Evolutionary conservation across 2,797 vertebrate genomes (phyloP), one percentile per base, ranked within the genome.

Genomic region (Sparidentex hasta): DNA sequence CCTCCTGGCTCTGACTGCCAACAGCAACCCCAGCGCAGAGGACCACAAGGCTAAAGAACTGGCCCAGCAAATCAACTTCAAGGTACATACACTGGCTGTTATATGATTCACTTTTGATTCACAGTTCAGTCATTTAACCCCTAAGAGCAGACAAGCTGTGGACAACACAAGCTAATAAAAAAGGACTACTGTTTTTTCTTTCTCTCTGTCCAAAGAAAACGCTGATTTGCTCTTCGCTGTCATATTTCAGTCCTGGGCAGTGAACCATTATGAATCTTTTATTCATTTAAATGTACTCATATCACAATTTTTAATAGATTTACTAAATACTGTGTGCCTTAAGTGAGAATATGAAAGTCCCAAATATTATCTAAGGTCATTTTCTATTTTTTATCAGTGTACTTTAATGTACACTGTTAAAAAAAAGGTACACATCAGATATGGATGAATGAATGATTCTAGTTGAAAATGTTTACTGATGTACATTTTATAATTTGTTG

Each of bases 11-110:
- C 94, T 96, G 47, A 97, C 95, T 56, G 95, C 97, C 8, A 95
- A 96, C 91, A 96, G 96, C 2, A 92, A 94, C 81, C 96, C 94
- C 64, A 97, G 96, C 68, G 95, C 96, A 5, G 96, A 95, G 7
- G 97, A 99, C 89, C 90, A 91, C 88, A 94, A 97, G 83, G 97
- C 96, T 67, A 96, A 97, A 84, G 94, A 97, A 71, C 95, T 99
- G 71, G 98, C 98, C 63, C 97, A 97, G 90, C 97, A 98, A 94
- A 99, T 99, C 84, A 97, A 94, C 92, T 99, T 99, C 91, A 98
- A 99, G 97, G 98, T 99, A 92, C 66, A 41, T 48, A 38, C 21
- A 20, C 61, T 11, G 16, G 9, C 23, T 14, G 14, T 46, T 57
- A 16, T 13, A 55, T 3, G 1, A 21, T 18, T 29, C 47, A 41